A percentile compares a stretch with the other conserved stretches of the same genome.
Conservation (phyloP, 1,140 invertebrate species). For the Diorhabda elongata region DNA sequence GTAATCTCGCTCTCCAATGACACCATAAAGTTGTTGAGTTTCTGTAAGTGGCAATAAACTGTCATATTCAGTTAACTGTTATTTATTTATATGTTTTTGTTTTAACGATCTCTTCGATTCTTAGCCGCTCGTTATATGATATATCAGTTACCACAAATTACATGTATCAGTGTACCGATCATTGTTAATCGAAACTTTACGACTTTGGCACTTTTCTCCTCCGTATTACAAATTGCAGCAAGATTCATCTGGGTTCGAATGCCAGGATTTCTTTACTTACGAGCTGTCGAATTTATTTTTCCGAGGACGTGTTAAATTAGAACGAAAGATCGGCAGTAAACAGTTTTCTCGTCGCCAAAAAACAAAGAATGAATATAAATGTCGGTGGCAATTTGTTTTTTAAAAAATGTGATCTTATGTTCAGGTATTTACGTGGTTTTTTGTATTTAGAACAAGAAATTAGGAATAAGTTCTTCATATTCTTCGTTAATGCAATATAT, state of each 20-base stretch:
- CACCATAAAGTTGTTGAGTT: no score
- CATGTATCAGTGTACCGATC: not conserved
- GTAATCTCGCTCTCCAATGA: no score
- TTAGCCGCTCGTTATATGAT: no score
- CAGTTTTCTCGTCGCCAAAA: conserved; percentile 1
- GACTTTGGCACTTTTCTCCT: conserved; percentile 1
- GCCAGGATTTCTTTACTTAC: not conserved
- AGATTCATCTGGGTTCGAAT: not conserved
- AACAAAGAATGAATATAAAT: not conserved
- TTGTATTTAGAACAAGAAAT: no score
- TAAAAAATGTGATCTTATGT: not conserved
- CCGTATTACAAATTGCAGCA: not conserved
- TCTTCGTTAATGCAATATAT: no score
- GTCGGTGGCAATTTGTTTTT: not conserved
- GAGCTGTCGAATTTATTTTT: not conserved
- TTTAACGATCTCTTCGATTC: no score
- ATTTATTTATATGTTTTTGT: no score
- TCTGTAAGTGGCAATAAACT: no score
- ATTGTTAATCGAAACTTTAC: conserved; percentile 1
- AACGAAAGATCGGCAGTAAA: conserved; percentile 2
- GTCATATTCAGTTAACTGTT: no score
- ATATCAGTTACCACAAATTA: not conserved
- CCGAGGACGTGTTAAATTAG: not conserved
- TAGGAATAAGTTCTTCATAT: no score
- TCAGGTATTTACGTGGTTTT: not conserved